phyloP scores from a whole-genome alignment of 2,888 invertebrate species.

The Aleiodes alternator region DNA sequence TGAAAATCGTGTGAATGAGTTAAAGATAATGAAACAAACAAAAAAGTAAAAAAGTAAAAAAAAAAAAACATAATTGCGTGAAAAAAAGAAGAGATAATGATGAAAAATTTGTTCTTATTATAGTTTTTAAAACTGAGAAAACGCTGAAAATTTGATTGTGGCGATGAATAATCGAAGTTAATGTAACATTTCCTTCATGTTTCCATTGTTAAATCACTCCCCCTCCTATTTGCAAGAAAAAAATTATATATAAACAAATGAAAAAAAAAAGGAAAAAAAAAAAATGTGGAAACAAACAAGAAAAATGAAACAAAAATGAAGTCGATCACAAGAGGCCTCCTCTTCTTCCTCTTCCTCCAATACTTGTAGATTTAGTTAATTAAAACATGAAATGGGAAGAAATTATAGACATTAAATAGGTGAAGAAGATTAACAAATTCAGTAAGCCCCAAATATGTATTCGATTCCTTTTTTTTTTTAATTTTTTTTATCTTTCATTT shows the following conservation, averaged over 20 bases:
- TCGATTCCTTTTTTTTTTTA: not conserved
- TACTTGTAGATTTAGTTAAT: constrained; percentile 52
- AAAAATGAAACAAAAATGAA: constrained; percentile 42
- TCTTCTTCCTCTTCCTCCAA: constrained; percentile 55
- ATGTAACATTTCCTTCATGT: constrained; percentile 50
- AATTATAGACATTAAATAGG: constrained; percentile 57
- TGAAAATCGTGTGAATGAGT: constrained; percentile 46
- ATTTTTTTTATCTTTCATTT: not conserved
- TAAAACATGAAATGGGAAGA: constrained; percentile 56
- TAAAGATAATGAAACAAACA: constrained; percentile 52
- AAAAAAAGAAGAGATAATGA: constrained; percentile 54
- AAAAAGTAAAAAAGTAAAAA: constrained; percentile 36
- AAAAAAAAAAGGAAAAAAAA: not conserved
- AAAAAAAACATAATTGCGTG: constrained; percentile 60
- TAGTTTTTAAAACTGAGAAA: constrained; percentile 67
- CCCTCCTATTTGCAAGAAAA: constrained; percentile 58
- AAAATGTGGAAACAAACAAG: not conserved
- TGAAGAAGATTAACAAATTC: constrained; percentile 58
- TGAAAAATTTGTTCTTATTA: constrained; percentile 66
- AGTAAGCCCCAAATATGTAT: constrained; percentile 1
- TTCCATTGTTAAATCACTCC: constrained; percentile 54
- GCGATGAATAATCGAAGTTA: constrained; percentile 61
- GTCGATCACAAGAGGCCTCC: constrained; percentile 65
- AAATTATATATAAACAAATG: constrained; percentile 27
- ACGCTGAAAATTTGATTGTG: constrained; percentile 57